A percentile compares a stretch with the other conserved stretches of the same genome.
Evolutionary conservation across 2,113 vertebrate genomes (phyloP).

Genomic region (Mungos mungo): DNA sequence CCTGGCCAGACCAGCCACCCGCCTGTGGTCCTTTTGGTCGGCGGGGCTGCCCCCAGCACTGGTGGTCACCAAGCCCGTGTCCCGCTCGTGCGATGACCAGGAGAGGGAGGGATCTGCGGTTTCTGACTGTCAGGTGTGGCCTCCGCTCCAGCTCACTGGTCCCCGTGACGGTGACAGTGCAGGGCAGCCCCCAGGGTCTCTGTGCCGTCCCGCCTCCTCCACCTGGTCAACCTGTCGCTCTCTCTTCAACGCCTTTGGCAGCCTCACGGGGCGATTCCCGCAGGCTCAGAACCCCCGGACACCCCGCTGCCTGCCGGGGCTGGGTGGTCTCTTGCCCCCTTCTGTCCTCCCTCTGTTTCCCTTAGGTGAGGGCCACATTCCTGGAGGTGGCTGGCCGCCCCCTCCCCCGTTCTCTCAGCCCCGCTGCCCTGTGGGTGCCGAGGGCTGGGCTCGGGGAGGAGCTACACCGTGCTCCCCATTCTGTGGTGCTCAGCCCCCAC

Average conservation of each 20-base stretch:
- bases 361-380: not conserved
- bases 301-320: not conserved
- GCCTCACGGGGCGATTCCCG: not conserved
- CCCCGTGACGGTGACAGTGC: accelerated
- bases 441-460: conserved; percentile 45
- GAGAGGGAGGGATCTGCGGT: too few relatives aligned
- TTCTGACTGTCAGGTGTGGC: not conserved
- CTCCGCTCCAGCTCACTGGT: not conserved
- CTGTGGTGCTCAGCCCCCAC: not conserved
- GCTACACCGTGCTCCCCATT: not conserved
- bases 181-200: not conserved
- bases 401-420: not conserved
- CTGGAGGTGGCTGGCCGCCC: not conserved
- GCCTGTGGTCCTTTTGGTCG: not conserved
- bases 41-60: not conserved
- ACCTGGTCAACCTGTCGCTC: not conserved
- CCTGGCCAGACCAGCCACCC: not conserved
- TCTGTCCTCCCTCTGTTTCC: not conserved
- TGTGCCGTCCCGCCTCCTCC: not conserved
- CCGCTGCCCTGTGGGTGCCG: accelerated
- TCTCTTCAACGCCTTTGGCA: not conserved
- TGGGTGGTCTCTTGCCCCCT: accelerated
- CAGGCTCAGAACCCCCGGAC: accelerated
- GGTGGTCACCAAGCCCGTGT: not conserved
- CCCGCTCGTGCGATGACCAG: not conserved